These are phyloP conservation scores for Todus mexicanus DNA, from an alignment of 2,797 vertebrate species.

Conservation along the genomic window DNA sequence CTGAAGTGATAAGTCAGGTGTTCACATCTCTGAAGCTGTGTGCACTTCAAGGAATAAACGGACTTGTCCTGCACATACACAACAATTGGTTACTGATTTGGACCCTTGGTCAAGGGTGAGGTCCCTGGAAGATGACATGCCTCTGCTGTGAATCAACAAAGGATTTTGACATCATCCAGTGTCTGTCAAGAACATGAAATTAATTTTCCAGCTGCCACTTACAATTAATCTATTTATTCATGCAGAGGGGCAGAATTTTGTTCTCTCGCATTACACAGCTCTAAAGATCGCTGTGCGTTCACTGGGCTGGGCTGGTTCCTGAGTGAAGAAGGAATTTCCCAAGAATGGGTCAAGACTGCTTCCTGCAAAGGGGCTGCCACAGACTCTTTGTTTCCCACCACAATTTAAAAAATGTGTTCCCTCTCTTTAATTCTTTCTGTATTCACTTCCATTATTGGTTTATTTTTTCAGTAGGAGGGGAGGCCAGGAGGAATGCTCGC, in stretches of 20 bases:
- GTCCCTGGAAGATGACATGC: not conserved
- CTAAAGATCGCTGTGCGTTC: not conserved
- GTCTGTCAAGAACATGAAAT: not conserved
- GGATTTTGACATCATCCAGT: not conserved
- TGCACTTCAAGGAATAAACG: not conserved
- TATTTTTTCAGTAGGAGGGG: not conserved
- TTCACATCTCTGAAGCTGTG: not conserved
- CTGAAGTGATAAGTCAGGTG: not conserved
- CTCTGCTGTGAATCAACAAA: not conserved
- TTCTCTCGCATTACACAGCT: not conserved
- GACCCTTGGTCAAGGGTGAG: not conserved
- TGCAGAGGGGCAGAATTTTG: not conserved
- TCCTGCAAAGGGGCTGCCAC: not conserved
- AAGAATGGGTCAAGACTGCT: not conserved
- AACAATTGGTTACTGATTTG: not conserved
- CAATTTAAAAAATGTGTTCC: not conserved
- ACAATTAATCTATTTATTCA: not conserved
- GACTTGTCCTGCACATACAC: not conserved
- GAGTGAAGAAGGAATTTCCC: not conserved
- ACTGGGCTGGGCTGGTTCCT: not conserved
- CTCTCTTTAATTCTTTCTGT: not conserved
- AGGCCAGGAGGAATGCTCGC: not conserved
- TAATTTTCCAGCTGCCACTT: not conserved
- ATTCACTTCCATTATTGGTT: not conserved
- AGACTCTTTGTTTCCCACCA: not conserved